A percentile compares a stretch with the other conserved stretches of the same genome.
phyloP scores from a whole-genome alignment of 2,888 invertebrate genomes.

The Eumerus sabulonum region DNA sequence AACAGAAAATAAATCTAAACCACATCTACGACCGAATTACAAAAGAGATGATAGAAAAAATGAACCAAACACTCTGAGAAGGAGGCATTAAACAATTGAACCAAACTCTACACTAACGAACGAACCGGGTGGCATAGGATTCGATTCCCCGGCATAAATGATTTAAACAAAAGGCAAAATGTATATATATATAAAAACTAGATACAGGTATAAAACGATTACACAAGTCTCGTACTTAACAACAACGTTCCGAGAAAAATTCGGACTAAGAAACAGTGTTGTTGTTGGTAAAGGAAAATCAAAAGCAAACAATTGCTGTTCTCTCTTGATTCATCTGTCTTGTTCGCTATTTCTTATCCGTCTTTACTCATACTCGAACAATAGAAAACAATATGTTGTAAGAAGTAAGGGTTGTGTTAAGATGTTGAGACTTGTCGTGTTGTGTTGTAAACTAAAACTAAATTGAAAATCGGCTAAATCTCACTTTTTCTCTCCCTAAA shows the following conservation, averaged over 20 bases:
- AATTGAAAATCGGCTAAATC: constrained; percentile 20
- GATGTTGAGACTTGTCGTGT: constrained; percentile 42
- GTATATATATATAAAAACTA: constrained; percentile 24
- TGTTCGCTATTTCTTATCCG: constrained; percentile 55
- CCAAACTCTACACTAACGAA: constrained; percentile 29
- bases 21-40: constrained; percentile 21
- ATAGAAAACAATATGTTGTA: constrained; percentile 32
- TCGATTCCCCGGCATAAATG: constrained; percentile 17
- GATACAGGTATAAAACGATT: constrained; percentile 46
- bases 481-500: constrained; percentile 42
- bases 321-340: constrained; percentile 33
- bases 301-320: constrained; percentile 26
- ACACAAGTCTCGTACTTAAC: constrained; percentile 55
- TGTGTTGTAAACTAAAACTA: too few relatives aligned
- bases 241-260: constrained; percentile 60
- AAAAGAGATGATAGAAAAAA: not conserved
- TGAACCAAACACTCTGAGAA: too few relatives aligned
- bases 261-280: constrained; percentile 44
- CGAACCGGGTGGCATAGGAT: constrained; percentile 24
- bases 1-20: too few relatives aligned
- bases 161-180: constrained; percentile 37
- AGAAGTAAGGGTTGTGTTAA: too few relatives aligned
- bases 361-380: not conserved
- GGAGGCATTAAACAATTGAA: constrained; percentile 10
- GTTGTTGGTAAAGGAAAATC: constrained; percentile 5